Conservation (phyloP, 2,113 vertebrate species). For the Taurulus bubalis region DNA sequence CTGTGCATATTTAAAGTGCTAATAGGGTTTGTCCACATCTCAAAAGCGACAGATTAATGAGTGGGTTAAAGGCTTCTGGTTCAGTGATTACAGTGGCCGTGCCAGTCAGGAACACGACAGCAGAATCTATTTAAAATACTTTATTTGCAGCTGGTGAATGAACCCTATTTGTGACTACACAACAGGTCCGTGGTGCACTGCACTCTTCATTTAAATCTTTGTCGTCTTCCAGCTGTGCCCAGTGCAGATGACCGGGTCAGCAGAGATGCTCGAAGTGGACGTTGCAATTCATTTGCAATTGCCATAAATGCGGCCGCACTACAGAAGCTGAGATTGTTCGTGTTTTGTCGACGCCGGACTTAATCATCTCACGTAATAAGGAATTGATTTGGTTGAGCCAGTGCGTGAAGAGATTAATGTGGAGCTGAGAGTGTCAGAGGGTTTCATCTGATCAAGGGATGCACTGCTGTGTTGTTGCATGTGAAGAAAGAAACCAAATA, state of each 20-base stretch:
- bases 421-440: neutral
- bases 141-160: neutral
- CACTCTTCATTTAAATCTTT: neutral
- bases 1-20: neutral
- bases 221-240: neutral
- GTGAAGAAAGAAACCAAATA: neutral
- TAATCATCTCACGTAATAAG: neutral
- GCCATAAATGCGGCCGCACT: neutral
- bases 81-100: neutral
- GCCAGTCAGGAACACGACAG: too few relatives aligned
- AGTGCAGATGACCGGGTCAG: neutral
- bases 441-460: constrained; percentile 26
- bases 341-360: neutral
- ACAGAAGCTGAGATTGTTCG: neutral
- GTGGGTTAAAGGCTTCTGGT: too few relatives aligned
- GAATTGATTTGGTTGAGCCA: neutral
- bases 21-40: too few relatives aligned
- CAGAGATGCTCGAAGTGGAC: neutral
- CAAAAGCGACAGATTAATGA: too few relatives aligned
- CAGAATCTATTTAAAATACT: neutral
- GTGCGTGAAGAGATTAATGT: neutral
- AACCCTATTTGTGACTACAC: neutral
- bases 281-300: too few relatives aligned
- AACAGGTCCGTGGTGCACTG: neutral
- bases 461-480: constrained; percentile 5